Base-by-base conservation (phyloP, 2,797 vertebrate species). In the Lagocephalus sceleratus region DNA sequence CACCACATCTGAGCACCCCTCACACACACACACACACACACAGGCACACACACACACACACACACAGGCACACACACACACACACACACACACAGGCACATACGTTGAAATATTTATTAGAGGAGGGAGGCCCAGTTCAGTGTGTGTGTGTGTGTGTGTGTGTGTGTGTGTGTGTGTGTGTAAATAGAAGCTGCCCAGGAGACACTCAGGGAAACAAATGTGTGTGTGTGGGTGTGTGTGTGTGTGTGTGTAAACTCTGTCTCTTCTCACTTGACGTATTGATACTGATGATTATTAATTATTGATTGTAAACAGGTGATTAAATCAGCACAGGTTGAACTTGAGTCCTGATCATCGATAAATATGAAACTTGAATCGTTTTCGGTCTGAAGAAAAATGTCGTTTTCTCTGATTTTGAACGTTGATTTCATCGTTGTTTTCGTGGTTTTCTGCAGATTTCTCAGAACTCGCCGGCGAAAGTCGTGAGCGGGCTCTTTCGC, bases 21-120 rank as follows among this genome's bases (percentile, higher is more conserved):
- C 63, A 66, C n/a, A n/a, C n/a, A n/a, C n/a, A n/a, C n/a, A n/a
- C 46, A 75, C 57, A 54, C 72, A 12, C 12, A 49, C n/a, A 58
- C 52, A 44, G n/a, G n/a, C n/a, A n/a, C n/a, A 64, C 58, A 54
- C 49, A 69, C 51, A 53, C 53, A 51, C 59, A 52, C 47, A 63
- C 63, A 63, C 44, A 71, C 57, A 53, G 68, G 9, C 12, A 48
- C 16, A 59, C 54, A 45, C 49, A 69, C 51, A 56, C 50, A 47
- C 59, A 55, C 47, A 66, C 39, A 16, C 61, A 55, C 54, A 51
- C 66, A 39, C 65, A 63, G 52, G 60, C 60, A 75, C 51, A 66
- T 51, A 50, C 43, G 48, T 66, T 90, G 81, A 89, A 90, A 92
- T 90, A 90, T 90, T 91, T 88, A 89, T 90, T 86, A 85, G 69